phyloP scores from a whole-genome alignment of 2,113 vertebrate genomes.

The Gymnobelideus leadbeateri region DNA sequence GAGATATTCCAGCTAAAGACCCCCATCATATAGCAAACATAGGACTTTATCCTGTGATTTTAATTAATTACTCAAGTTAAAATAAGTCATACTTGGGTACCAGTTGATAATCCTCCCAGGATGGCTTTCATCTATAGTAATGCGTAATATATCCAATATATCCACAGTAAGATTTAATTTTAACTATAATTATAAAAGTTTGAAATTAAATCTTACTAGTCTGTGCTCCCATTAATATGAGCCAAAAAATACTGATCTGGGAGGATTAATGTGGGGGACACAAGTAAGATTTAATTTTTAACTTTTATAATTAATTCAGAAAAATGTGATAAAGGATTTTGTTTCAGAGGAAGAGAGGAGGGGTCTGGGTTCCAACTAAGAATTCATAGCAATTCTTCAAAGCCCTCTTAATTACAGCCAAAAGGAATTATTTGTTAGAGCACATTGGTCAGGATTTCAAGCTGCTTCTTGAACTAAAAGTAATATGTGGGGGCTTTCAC shows the following conservation, averaged over 20 bases:
- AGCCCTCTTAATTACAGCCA: slow-evolving; percentile 76
- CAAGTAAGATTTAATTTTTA: slow-evolving; percentile 89
- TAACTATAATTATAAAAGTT: slow-evolving; percentile 90
- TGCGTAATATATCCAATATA: slow-evolving; percentile 87
- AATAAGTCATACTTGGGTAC: slow-evolving; percentile 83
- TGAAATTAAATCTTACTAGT: slow-evolving; percentile 89
- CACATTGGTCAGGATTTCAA: slow-evolving; percentile 74
- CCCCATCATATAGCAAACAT: slow-evolving; percentile 82
- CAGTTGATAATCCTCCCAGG: slow-evolving; percentile 85
- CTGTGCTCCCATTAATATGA: slow-evolving; percentile 88
- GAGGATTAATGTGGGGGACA: slow-evolving; percentile 88
- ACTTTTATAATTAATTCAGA: slow-evolving; percentile 88
- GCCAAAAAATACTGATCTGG: slow-evolving; percentile 85
- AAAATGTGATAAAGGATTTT: slow-evolving; percentile 87
- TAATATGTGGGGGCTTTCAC: slow-evolving; percentile 63
- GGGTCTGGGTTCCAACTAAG: slow-evolving; percentile 58
- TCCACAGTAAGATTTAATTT: slow-evolving; percentile 89
- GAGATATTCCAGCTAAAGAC: slow-evolving; percentile 70
- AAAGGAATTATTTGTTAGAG: slow-evolving; percentile 76
- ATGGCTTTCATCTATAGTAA: slow-evolving; percentile 86
- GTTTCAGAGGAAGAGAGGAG: slow-evolving; percentile 80
- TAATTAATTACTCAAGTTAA: slow-evolving; percentile 88
- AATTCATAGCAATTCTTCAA: slow-evolving; percentile 43
- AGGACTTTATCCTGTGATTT: slow-evolving; percentile 84
- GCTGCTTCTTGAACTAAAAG: slow-evolving; percentile 65